Percentiles rank a stretch among this genome's conserved stretches.
Conservation (phyloP, 1,140 invertebrate genomes). For the Carposina sasakii region DNA sequence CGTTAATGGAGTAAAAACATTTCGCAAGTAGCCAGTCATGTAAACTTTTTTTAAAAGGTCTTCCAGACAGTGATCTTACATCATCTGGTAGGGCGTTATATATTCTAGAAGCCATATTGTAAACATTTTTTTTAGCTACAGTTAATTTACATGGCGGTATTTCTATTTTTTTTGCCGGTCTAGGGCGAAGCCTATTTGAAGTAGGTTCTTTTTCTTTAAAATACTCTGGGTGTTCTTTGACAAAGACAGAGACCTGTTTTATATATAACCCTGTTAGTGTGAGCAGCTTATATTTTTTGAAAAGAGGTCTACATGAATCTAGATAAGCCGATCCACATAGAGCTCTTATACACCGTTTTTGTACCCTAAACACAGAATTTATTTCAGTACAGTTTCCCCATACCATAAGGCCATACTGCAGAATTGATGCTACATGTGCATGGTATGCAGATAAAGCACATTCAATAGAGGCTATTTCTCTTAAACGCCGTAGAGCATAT, state of each 20-base stretch:
- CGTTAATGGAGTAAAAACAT: too few species aligned
- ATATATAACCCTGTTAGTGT: background rate
- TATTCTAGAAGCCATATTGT: too few species aligned
- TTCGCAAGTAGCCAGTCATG: too few species aligned
- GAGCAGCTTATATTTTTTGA: slow-evolving; percentile 1
- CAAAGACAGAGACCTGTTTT: background rate
- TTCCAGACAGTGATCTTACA: too few species aligned
- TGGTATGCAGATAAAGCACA: background rate
- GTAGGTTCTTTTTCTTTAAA: too few species aligned
- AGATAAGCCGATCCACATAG: background rate
- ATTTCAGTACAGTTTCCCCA: background rate
- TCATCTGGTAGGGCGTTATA: too few species aligned
- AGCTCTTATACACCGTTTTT: slow-evolving; percentile 1
- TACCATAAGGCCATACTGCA: background rate
- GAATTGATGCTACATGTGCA: background rate
- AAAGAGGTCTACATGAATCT: background rate
- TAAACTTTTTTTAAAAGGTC: too few species aligned
- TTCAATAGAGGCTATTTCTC: background rate
- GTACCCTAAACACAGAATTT: background rate
- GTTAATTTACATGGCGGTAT: too few species aligned
- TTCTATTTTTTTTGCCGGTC: too few species aligned
- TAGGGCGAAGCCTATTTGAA: too few species aligned
- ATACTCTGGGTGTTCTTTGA: slow-evolving; percentile 1
- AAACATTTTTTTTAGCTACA: too few species aligned
- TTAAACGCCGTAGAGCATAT: background rate